These are phyloP conservation scores for Grammomys surdaster DNA, from an alignment of 2,113 vertebrate species.

Conservation along the genomic window DNA sequence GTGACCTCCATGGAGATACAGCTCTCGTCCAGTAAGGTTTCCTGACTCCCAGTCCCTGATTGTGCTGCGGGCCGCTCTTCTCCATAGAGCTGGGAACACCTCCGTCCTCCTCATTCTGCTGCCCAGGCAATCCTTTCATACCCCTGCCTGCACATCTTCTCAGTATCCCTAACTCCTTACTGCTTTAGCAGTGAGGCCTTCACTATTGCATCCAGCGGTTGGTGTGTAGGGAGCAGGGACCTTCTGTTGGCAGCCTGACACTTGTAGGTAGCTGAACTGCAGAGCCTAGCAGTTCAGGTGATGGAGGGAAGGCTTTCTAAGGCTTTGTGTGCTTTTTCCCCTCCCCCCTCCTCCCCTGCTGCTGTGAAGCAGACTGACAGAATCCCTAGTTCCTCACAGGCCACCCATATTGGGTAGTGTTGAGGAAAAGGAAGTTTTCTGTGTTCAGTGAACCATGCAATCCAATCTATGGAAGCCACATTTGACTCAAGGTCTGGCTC, in stretches of 20 bases:
- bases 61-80: accelerated
- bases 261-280: accelerated
- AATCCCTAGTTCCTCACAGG: background rate
- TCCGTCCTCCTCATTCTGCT: background rate
- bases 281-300: background rate
- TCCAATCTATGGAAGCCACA: too few species aligned
- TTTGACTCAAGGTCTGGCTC: background rate
- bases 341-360: background rate
- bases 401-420: accelerated
- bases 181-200: accelerated
- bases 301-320: too few species aligned
- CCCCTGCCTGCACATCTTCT: too few species aligned
- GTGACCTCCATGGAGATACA: background rate
- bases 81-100: accelerated
- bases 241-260: background rate
- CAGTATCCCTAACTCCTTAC: background rate
- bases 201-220: accelerated
- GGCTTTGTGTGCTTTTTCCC: too few species aligned
- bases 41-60: too few species aligned
- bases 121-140: background rate
- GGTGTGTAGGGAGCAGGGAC: background rate
- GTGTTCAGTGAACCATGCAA: accelerated
- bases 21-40: background rate
- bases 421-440: background rate
- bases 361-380: background rate